phyloP scores from a whole-genome alignment of 1,140 invertebrate genomes.

The Diorhabda carinulata region DNA sequence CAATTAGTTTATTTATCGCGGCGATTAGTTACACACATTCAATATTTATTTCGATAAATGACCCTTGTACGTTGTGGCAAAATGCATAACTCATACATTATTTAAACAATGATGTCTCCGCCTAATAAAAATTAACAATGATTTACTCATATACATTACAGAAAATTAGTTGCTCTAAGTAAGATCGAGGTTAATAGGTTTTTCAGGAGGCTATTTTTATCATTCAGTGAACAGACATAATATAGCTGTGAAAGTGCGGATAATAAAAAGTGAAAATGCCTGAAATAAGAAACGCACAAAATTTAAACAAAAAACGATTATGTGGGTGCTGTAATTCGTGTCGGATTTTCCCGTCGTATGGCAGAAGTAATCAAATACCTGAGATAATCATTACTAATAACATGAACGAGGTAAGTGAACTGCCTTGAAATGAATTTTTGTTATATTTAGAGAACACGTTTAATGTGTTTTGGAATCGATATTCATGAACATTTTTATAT shows the following conservation, averaged over 20 bases:
- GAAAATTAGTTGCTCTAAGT: not conserved
- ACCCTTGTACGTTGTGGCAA: not conserved
- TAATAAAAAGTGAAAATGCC: not conserved
- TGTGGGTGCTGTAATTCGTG: not conserved
- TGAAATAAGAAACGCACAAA: not conserved
- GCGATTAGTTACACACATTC: too few relatives aligned
- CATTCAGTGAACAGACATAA: not conserved
- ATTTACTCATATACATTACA: not conserved
- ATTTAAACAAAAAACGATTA: not conserved
- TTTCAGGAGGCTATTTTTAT: not conserved
- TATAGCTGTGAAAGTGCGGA: not conserved
- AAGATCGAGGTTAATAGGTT: not conserved
- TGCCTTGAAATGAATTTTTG: too few relatives aligned
- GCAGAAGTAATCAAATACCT: not conserved
- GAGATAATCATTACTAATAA: too few relatives aligned
- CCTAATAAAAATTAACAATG: conserved; percentile 5
- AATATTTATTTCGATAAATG: too few relatives aligned
- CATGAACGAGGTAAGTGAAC: too few relatives aligned
- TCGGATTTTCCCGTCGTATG: not conserved
- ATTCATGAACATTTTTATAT: too few relatives aligned
- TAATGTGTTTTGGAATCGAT: too few relatives aligned
- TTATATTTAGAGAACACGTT: too few relatives aligned
- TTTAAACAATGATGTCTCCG: conserved; percentile 5
- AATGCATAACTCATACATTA: not conserved
- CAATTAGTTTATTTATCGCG: too few relatives aligned